A percentile compares a stretch with the other conserved stretches of the same genome.
These are phyloP conservation scores for Coptodon bakossiorum DNA, from an alignment of 2,113 vertebrate species.

Conservation along the genomic window DNA sequence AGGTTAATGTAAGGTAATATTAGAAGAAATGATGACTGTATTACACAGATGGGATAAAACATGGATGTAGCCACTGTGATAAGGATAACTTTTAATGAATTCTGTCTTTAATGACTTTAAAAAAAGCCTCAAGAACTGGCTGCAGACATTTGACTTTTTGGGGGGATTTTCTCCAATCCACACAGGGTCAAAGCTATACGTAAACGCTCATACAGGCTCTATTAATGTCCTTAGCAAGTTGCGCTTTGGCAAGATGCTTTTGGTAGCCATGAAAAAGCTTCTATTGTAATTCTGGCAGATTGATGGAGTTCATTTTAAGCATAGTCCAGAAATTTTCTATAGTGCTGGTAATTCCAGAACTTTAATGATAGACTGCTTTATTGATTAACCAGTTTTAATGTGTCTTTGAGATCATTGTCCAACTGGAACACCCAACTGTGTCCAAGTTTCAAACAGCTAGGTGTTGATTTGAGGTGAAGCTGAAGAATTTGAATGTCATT, in stretches of 20 bases:
- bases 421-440: background rate
- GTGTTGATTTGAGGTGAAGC: background rate
- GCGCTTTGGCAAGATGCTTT: background rate
- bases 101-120: background rate
- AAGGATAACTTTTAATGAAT: background rate
- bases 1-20: background rate
- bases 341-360: background rate
- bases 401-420: background rate
- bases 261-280: background rate
- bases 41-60: background rate
- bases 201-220: background rate
- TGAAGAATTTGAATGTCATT: background rate
- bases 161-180: background rate
- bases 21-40: background rate
- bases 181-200: background rate
- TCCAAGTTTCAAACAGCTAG: background rate
- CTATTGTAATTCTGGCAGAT: background rate
- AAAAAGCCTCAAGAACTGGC: background rate
- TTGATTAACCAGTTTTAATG: background rate
- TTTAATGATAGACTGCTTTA: background rate
- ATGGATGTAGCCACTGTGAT: background rate
- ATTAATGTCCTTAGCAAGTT: background rate
- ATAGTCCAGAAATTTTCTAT: background rate
- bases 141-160: background rate
- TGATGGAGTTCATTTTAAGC: background rate